Conservation (phyloP, 1,140 invertebrate species). For the Cryptotermes secundus region DNA sequence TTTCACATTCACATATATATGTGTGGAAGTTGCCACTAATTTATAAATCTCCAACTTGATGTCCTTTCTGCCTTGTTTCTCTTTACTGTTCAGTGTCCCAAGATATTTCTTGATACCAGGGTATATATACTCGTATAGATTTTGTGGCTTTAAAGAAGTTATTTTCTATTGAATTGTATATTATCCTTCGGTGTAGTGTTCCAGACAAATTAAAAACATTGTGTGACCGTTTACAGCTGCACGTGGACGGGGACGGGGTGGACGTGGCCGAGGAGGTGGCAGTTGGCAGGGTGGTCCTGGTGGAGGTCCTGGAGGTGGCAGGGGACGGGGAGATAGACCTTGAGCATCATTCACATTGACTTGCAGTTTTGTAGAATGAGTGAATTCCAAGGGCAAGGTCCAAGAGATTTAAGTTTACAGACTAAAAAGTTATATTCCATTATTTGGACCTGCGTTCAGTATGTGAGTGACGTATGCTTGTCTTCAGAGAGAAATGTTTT, state of each 20-base stretch:
- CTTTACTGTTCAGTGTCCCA: too few species aligned
- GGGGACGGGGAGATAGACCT: conserved; percentile 22
- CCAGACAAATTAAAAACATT: too few species aligned
- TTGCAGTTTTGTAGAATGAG: not conserved
- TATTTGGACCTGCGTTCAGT: not conserved
- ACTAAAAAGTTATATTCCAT: not conserved
- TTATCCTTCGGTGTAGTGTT: too few species aligned
- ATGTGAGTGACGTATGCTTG: not conserved
- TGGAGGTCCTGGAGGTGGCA: conserved; percentile 20
- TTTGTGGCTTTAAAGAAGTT: too few species aligned
- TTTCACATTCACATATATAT: too few species aligned
- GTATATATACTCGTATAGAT: too few species aligned
- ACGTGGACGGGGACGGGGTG: conserved; percentile 26
- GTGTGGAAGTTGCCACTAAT: too few species aligned
- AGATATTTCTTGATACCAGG: too few species aligned
- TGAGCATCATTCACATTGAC: not conserved
- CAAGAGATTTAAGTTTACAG: not conserved
- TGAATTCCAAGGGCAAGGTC: not conserved
- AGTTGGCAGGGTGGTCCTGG: conserved; percentile 24
- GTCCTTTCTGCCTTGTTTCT: too few species aligned
- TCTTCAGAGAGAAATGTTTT: not conserved
- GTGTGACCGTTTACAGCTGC: not conserved
- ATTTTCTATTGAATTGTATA: too few species aligned
- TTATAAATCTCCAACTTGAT: too few species aligned
- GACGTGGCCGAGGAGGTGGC: conserved; percentile 7